Evolutionary conservation across 1,140 invertebrate species (phyloP).

Genomic region (Doryteuthis pealeii): DNA sequence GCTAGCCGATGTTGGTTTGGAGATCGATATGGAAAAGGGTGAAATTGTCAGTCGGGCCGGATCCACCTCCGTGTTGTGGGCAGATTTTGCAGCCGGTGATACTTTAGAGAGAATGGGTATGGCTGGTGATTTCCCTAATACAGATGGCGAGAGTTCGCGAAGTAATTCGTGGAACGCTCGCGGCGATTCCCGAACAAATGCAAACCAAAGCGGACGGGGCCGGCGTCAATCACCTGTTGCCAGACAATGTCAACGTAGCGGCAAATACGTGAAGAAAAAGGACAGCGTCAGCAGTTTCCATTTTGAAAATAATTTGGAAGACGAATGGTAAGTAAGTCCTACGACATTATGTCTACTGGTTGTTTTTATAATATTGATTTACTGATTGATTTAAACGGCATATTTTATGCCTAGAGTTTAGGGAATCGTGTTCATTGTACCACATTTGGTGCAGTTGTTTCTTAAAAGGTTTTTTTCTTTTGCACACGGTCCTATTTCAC

Average conservation of each 20-base stretch:
- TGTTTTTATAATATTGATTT: too few species aligned
- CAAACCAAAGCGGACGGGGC: not conserved
- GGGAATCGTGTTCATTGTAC: too few species aligned
- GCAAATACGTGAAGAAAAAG: constrained; percentile 2
- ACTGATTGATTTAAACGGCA: too few species aligned
- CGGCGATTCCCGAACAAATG: not conserved
- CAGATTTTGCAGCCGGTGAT: not conserved
- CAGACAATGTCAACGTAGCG: not conserved
- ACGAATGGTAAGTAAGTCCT: constrained; percentile 8
- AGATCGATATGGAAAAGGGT: constrained; percentile 9
- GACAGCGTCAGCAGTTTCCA: not conserved
- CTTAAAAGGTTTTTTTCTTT: too few species aligned
- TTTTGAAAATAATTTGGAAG: not conserved
- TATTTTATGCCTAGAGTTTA: too few species aligned
- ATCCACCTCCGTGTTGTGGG: not conserved
- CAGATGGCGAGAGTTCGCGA: not conserved
- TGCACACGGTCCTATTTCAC: too few species aligned
- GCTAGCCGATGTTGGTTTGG: not conserved
- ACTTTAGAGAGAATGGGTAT: not conserved
- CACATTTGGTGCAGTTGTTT: too few species aligned
- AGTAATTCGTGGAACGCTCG: not conserved
- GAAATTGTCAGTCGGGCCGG: not conserved
- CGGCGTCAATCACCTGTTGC: not conserved
- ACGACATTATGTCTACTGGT: too few species aligned
- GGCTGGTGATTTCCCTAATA: not conserved